phyloP scores from a whole-genome alignment of 2,113 vertebrate genomes.

The Pseudorectes ferrugineus region DNA sequence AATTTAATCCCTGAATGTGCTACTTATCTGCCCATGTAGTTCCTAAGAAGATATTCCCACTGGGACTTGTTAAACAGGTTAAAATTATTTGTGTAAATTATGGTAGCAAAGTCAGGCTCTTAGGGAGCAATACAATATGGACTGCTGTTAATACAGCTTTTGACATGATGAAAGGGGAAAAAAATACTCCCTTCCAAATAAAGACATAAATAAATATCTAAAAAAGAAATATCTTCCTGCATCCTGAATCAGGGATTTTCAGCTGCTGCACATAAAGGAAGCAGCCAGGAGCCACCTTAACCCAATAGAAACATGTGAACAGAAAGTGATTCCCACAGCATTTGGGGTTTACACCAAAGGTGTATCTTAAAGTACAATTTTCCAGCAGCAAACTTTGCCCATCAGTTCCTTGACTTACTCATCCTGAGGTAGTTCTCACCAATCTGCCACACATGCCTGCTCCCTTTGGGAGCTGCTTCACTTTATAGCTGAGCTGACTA shows the following conservation, averaged over 20 bases:
- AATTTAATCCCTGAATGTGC: not conserved
- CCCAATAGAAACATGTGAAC: fast-evolving
- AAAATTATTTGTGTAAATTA: constrained; percentile 11
- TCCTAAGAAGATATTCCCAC: constrained; percentile 24
- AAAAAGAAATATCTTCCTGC: not conserved
- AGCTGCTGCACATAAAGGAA: not conserved
- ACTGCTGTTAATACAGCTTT: not conserved
- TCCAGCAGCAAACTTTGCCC: not conserved
- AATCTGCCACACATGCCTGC: too few relatives aligned
- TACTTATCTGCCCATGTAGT: not conserved
- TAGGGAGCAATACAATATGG: not conserved
- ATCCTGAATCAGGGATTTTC: not conserved
- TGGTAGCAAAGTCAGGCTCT: not conserved
- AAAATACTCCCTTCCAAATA: not conserved
- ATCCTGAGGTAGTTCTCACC: not conserved
- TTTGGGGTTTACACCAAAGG: not conserved
- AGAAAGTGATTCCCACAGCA: fast-evolving
- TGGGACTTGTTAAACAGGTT: constrained; percentile 22
- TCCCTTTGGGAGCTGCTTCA: not conserved
- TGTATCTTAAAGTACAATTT: not conserved
- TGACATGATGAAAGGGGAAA: not conserved
- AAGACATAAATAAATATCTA: not conserved
- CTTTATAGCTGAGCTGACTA: not conserved
- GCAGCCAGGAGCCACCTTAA: not conserved
- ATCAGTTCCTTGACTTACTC: not conserved